phyloP scores from a whole-genome alignment of 2,113 vertebrate species.

The Empidonax alnorum region DNA sequence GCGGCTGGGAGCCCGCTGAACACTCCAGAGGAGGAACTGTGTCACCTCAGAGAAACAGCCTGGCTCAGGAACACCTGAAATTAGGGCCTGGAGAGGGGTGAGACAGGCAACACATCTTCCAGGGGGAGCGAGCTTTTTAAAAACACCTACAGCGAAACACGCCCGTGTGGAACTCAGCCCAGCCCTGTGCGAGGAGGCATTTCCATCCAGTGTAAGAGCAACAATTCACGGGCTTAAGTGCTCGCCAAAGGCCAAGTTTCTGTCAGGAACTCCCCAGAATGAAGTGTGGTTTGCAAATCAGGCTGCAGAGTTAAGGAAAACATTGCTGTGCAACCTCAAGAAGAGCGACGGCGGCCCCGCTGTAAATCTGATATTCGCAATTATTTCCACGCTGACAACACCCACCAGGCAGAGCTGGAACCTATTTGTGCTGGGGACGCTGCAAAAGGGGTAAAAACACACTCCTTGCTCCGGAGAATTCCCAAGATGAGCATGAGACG shows the following conservation, averaged over 20 bases:
- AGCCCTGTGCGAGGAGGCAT: not conserved
- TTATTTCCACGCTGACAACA: not conserved
- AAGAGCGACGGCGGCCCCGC: not conserved
- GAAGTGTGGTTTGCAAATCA: slow-evolving; percentile 9
- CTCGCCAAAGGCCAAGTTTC: not conserved
- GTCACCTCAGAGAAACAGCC: not conserved
- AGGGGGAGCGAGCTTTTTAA: not conserved
- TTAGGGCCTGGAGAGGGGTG: not conserved
- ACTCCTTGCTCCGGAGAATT: not conserved
- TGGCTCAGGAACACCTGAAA: not conserved
- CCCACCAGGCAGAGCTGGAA: not conserved
- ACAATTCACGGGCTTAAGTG: not conserved
- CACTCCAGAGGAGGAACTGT: not conserved
- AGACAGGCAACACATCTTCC: not conserved
- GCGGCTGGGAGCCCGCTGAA: not conserved
- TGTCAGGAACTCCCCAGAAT: slow-evolving; percentile 6
- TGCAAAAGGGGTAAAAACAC: not conserved
- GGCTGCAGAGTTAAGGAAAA: not conserved
- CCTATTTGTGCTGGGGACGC: not conserved
- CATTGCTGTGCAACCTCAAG: slow-evolving; percentile 1
- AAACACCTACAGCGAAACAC: not conserved
- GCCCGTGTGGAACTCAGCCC: not conserved
- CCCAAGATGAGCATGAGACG: not conserved
- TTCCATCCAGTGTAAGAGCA: not conserved
- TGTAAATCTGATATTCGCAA: not conserved